Evolutionary conservation across 2,888 invertebrate species (phyloP).

Genomic region (Kryphioiulus occultus): DNA sequence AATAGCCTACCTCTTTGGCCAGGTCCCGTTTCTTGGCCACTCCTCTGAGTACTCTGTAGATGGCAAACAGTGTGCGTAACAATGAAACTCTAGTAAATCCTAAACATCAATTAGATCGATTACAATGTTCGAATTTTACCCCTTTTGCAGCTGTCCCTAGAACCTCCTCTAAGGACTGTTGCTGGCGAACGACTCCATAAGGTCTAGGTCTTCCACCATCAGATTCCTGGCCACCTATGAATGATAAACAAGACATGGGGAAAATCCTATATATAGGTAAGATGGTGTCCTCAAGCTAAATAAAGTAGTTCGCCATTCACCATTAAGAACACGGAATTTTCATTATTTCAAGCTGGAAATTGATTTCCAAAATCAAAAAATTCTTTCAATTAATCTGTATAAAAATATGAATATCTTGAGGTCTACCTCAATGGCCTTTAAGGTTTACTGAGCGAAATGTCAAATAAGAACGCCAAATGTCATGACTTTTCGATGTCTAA

Average conservation of each 20-base stretch:
- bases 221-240: not conserved
- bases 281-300: not conserved
- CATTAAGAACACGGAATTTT: no score
- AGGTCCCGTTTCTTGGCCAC: not conserved
- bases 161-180: slow-evolving; percentile 50
- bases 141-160: slow-evolving; percentile 42
- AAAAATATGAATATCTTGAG: no score
- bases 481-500: no score
- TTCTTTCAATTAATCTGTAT: no score
- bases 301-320: not conserved
- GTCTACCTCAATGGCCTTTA: no score
- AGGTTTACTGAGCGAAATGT: no score
- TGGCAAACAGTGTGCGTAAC: not conserved
- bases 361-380: no score
- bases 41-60: slow-evolving; percentile 27
- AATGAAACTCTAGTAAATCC: not conserved
- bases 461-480: no score
- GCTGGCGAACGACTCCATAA: slow-evolving; percentile 49
- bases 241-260: not conserved
- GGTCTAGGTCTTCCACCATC: slow-evolving; percentile 37
- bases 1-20: slow-evolving; percentile 33
- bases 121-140: not conserved
- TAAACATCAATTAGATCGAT: not conserved
- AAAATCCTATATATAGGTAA: not conserved
- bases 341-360: no score